Base-by-base conservation (phyloP, 2,113 vertebrate species). In the Prinia subflava region DNA sequence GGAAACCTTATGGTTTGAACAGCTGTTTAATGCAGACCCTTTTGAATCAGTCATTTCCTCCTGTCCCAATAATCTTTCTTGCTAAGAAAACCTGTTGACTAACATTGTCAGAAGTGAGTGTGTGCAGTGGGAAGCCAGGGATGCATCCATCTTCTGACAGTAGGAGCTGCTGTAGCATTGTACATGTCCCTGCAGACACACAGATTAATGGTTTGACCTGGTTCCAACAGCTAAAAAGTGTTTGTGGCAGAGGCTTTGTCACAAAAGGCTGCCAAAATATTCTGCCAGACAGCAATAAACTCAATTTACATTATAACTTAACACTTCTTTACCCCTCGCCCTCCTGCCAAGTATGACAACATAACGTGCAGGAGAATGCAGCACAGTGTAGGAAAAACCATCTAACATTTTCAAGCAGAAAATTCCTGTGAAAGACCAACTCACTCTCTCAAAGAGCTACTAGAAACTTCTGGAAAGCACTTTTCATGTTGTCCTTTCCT, bases 221-320 rank as follows among this genome's bases (percentile, higher is more conserved):
- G 59, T 96, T 97, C 96, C 97, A 97, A 96, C 92, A 5, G 12
- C 67, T 92, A 94, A 93, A 92, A 94, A 96, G 59, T 94, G 89
- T 95, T 96, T 96, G 96, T 97, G 95, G 97, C 96, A 97, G 67
- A 97, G 94, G 91, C 92, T 96, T 94, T 91, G 83, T 94, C 92
- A 95, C 70, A 94, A 95, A 94, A 95, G 70, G 49, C 94, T 97
- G 96, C 96, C 96, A 97, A 83, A 97, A 88, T 84, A 94, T 94
- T 95, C 97, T 97, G 95, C 97, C 96, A 97, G 95, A 97, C 91
- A 95, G 95, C 95, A 97, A 95, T 97, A 97, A 97, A 97, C 95
- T 95, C 96, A 94, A 96, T 97, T 96, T 97, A 96, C 95, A 96
- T 96, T 97, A 97, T 96, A 96, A 97, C 94, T 97, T 97, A 97